A percentile compares a stretch with the other conserved stretches of the same genome.
These are phyloP conservation scores for Hippocampus comes DNA, from an alignment of 2,113 vertebrate genomes.

Conservation along the genomic window DNA sequence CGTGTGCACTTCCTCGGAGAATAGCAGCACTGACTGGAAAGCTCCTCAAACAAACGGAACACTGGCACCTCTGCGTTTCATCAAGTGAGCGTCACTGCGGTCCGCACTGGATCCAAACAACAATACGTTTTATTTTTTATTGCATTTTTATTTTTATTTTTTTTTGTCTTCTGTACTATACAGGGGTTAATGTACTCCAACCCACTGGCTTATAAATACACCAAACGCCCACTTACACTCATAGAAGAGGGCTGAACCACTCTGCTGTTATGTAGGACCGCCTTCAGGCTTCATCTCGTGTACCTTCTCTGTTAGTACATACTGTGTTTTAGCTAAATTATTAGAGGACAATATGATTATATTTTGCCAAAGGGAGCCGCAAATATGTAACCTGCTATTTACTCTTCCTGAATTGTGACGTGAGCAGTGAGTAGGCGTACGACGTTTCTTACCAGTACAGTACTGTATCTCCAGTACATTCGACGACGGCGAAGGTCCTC, in stretches of 20 bases:
- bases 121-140: background rate
- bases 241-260: constrained; percentile 49
- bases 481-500: constrained; percentile 38
- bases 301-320: constrained; percentile 19
- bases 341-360: constrained; percentile 34
- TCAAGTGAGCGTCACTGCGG: constrained; percentile 44
- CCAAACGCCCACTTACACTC: constrained; percentile 45
- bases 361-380: constrained; percentile 46
- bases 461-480: constrained; percentile 23
- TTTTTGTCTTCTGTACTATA: constrained; percentile 25
- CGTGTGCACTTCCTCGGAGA: constrained; percentile 48
- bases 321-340: constrained; percentile 35
- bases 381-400: constrained; percentile 29
- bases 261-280: constrained; percentile 48
- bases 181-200: constrained; percentile 44
- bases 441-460: constrained; percentile 25
- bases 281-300: constrained; percentile 43
- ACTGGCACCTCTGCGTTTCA: constrained; percentile 48
- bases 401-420: constrained; percentile 19
- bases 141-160: constrained; percentile 14
- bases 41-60: constrained; percentile 33
- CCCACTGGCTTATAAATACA: constrained; percentile 52
- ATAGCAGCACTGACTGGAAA: constrained; percentile 39
- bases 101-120: constrained; percentile 49
- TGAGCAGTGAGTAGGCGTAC: constrained; percentile 20